Evolutionary conservation across 1,140 invertebrate species (phyloP).

Genomic region (Rhagoletis zephyria): DNA sequence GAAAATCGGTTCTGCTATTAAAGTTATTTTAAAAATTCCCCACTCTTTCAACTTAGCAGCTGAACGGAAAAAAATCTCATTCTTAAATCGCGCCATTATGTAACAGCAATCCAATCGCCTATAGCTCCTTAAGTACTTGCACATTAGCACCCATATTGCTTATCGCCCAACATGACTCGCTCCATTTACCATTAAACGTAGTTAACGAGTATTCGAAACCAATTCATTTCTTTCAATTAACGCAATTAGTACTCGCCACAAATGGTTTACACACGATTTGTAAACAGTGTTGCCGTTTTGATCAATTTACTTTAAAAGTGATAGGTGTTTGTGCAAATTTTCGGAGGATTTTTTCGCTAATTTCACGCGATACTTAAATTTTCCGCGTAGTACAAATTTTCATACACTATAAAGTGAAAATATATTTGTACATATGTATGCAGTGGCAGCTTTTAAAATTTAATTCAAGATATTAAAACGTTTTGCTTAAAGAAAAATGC

Average conservation of each 20-base stretch:
- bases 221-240: conserved; percentile 36
- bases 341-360: background rate
- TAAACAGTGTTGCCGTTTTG: background rate
- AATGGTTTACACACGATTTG: conserved; percentile 1
- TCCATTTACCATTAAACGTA: conserved; percentile 30
- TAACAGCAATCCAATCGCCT: background rate
- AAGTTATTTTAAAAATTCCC: background rate
- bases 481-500: too few species aligned
- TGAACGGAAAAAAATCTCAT: background rate
- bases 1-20: too few species aligned
- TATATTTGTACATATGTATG: too few species aligned
- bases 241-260: conserved; percentile 7
- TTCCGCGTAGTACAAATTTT: too few species aligned
- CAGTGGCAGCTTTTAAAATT: background rate
- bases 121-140: background rate
- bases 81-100: background rate
- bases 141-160: conserved; percentile 15
- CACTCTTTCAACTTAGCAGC: background rate
- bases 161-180: conserved; percentile 25
- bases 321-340: background rate
- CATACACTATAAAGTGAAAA: too few species aligned
- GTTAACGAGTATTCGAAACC: conserved; percentile 3
- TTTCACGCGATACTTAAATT: background rate
- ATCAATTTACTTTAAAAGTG: too few species aligned
- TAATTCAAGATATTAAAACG: background rate